Conservation (phyloP, 2,113 vertebrate species). For the Campylomormyrus numenius region DNA sequence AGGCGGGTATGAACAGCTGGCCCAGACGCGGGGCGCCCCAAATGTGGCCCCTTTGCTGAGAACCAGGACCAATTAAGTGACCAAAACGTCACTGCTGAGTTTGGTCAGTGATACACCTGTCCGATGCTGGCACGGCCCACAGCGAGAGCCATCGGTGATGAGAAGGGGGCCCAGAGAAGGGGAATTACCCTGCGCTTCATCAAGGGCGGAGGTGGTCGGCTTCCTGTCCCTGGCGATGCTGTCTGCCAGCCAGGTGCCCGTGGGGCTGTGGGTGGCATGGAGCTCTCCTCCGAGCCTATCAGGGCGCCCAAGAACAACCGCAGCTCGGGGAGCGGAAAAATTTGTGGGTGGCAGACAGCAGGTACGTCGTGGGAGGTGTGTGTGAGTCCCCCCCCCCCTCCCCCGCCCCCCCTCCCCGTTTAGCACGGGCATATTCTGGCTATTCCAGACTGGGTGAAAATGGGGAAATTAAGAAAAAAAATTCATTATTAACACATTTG, state of each 20-base stretch:
- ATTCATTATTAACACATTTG: background rate
- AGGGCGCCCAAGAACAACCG: background rate
- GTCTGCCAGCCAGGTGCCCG: background rate
- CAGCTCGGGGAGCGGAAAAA: background rate
- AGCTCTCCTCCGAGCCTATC: background rate
- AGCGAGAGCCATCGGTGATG: background rate
- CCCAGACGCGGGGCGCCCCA: background rate
- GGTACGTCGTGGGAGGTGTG: background rate
- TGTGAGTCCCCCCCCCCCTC: background rate
- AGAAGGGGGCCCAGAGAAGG: background rate
- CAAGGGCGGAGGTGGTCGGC: background rate
- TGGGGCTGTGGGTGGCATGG: background rate
- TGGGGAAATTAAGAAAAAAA: background rate
- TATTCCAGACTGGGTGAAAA: background rate
- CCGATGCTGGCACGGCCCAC: background rate
- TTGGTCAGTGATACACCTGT: background rate
- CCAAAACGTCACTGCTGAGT: background rate
- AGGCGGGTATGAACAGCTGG: background rate
- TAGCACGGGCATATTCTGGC: background rate
- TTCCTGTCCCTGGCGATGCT: background rate
- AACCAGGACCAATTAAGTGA: background rate
- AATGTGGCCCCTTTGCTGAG: background rate
- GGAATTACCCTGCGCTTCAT: background rate
- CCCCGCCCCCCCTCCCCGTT: no score
- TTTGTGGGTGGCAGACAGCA: background rate